Base-by-base conservation (phyloP, 2,113 vertebrate genomes). In the Spilogale gracilis region DNA sequence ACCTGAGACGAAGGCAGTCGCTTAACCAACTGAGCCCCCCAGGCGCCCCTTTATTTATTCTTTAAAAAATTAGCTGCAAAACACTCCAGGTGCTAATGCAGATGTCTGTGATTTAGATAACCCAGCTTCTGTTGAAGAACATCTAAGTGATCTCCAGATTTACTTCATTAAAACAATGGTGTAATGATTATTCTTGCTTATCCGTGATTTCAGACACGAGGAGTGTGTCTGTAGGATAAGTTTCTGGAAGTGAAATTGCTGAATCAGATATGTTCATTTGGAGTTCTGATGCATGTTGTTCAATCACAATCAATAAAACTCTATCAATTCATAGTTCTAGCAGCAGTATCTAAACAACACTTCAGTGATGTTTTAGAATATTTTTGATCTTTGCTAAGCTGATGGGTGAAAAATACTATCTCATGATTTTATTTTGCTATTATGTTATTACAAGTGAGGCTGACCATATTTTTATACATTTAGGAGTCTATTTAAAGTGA, bases 281-380 rank as follows among this genome's bases (percentile, higher is more conserved):
- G n/a, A 48, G 23, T 65, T 87, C 23, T 25, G 61, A 38, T 30
- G 5, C 61, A n/a, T n/a, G 6, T 0, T 12, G 8, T 85, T 65
- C 23, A 52, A 17, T 69, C 32, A 43, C 4, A 32, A 25, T 12
- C 0, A 13, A 38, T 79, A 25, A 32, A 30, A 12, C 25, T 5
- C 6, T 13, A 30, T 32, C 8, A 38, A 17, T 9, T 6, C 21
- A 25, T 25, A n/a, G 56, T 48, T 1, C 14, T 20, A 14, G 67
- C 6, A 7, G 13, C 21, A 4, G 16, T 2, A 9, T 2, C 1
- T 14, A 17, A 21, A 38, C 38, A 38, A 4, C 54, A 32, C 23
- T 25, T 32, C 16, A 20, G 6, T 1, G 25, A 7, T 0, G 18
- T 4, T 23, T 20, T 23, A 45, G 23, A 74, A 32, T 9, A 43